phyloP scores from a whole-genome alignment of 2,888 invertebrate species.

The Pycnomerus fuliginosus region DNA sequence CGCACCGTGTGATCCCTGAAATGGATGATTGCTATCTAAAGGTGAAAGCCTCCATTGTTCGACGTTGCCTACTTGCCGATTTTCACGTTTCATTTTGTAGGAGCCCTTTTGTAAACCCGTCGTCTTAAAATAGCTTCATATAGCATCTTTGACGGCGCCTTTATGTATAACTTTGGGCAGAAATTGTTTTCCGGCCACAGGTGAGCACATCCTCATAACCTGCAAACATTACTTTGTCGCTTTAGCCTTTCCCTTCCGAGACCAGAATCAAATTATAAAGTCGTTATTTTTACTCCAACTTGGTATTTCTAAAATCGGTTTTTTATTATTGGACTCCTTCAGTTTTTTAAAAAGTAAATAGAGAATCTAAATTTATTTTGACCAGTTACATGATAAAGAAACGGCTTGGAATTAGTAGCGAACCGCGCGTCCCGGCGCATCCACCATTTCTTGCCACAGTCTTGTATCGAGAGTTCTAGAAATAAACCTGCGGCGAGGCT shows the following conservation, averaged over 20 bases:
- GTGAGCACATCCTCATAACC: neutral
- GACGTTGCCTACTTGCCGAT: constrained; percentile 32
- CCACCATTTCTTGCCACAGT: no score
- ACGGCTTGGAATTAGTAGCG: no score
- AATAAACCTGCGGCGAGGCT: no score
- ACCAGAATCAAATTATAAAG: neutral
- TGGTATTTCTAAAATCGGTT: no score
- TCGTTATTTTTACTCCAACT: no score
- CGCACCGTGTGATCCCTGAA: constrained; percentile 36
- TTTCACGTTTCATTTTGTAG: constrained; percentile 40
- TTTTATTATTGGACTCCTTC: no score
- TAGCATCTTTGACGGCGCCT: constrained; percentile 33
- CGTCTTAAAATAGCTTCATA: constrained; percentile 39
- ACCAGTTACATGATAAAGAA: no score
- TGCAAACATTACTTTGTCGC: no score
- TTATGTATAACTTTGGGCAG: constrained; percentile 22
- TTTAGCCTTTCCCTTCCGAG: neutral
- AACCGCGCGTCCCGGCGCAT: no score
- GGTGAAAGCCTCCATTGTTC: constrained; percentile 41
- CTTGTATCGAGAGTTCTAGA: no score
- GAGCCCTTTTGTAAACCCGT: constrained; percentile 36
- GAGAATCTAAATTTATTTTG: no score
- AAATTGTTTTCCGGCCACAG: constrained; percentile 19
- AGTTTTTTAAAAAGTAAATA: no score
- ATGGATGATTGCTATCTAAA: constrained; percentile 46